A percentile compares a stretch with the other conserved stretches of the same genome.
Evolutionary conservation across 2,888 invertebrate species (phyloP).

Genomic region (Agrochola lota): DNA sequence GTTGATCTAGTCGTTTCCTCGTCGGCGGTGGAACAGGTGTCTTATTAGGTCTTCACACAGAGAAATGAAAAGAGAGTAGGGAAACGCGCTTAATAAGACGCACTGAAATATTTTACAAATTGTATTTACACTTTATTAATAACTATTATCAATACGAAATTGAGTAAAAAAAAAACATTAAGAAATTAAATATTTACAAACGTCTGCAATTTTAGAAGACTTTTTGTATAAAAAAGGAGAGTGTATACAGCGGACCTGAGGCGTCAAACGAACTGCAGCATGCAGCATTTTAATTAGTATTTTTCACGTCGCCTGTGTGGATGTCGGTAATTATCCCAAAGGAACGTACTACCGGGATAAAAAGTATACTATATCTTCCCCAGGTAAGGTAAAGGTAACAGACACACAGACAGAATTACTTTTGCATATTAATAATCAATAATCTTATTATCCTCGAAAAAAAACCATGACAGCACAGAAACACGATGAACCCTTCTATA

Average conservation of each 20-base stretch:
- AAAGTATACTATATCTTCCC: neutral
- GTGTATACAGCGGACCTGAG: neutral
- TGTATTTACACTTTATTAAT: neutral
- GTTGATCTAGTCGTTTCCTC: neutral
- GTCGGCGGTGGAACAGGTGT: neutral
- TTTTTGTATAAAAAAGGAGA: too few species aligned
- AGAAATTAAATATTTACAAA: neutral
- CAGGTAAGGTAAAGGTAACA: neutral
- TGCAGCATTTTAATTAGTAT: too few species aligned
- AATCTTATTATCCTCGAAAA: too few species aligned
- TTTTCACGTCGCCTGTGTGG: neutral
- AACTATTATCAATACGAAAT: neutral
- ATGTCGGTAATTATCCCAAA: neutral
- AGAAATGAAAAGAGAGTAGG: neutral
- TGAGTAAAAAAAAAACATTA: neutral
- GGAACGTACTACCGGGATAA: too few species aligned
- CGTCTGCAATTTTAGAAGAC: neutral
- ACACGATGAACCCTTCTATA: neutral
- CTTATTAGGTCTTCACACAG: neutral
- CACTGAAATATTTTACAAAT: neutral
- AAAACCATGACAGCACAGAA: neutral
- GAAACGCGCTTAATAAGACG: too few species aligned
- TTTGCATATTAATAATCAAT: neutral
- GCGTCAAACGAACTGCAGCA: too few species aligned
- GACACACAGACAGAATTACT: too few species aligned